A percentile compares a stretch with the other conserved stretches of the same genome.
phyloP scores from a whole-genome alignment of 1,140 invertebrate genomes.

The Nylanderia fulva region DNA sequence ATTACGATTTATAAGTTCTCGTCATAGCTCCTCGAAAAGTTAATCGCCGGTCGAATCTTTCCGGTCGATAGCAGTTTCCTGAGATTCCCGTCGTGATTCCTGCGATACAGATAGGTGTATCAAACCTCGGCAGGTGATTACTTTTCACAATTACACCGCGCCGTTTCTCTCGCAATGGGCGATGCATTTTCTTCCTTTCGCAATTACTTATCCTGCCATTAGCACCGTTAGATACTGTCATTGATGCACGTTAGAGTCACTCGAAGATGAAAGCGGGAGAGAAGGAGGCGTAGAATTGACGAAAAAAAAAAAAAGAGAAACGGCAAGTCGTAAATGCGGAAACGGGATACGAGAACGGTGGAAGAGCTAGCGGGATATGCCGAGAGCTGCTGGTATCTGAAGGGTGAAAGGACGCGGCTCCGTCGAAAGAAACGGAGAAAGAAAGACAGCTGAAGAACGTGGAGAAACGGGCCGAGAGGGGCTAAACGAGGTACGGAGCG shows the following conservation, averaged over 20 bases:
- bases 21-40: conserved; percentile 54
- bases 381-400: conserved; percentile 23
- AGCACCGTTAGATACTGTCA: conserved; percentile 57
- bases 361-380: not conserved
- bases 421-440: conserved; percentile 50
- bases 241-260: conserved; percentile 55
- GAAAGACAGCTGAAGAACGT: not conserved
- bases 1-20: conserved; percentile 69
- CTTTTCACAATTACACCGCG: conserved; percentile 59
- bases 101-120: conserved; percentile 23
- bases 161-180: conserved; percentile 59
- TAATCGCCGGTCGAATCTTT: conserved; percentile 60
- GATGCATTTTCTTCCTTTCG: conserved; percentile 62
- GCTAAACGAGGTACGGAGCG: conserved; percentile 52
- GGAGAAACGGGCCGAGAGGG: not conserved
- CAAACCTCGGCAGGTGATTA: conserved; percentile 57
- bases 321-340: conserved; percentile 52
- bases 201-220: conserved; percentile 68
- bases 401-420: conserved; percentile 34
- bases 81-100: conserved; percentile 8
- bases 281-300: conserved; percentile 29
- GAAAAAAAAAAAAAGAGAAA: conserved; percentile 48
- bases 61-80: conserved; percentile 44
- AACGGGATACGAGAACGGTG: conserved; percentile 10
- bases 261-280: conserved; percentile 3